These are phyloP conservation scores for Cephus pulcher DNA, from an alignment of 2,888 invertebrate species.

Conservation along the genomic window DNA sequence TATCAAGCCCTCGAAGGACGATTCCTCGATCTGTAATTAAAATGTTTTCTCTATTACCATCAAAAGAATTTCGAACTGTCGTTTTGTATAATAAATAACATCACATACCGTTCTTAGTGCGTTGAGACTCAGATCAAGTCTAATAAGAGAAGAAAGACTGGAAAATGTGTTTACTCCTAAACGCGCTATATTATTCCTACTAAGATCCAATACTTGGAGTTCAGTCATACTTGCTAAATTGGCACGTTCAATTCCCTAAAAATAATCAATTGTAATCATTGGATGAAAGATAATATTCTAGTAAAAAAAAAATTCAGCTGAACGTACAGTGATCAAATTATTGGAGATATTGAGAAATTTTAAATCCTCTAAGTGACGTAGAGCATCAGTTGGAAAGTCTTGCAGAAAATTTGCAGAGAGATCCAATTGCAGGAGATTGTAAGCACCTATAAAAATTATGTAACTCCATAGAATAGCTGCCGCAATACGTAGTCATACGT, in stretches of 20 bases:
- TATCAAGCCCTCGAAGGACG: constrained; percentile 85
- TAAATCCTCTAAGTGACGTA: constrained; percentile 77
- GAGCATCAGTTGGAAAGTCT: constrained; percentile 83
- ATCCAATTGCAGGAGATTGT: constrained; percentile 82
- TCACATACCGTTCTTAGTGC: constrained; percentile 83
- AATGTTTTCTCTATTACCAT: background rate
- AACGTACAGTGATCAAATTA: constrained; percentile 82
- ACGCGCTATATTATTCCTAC: constrained; percentile 85
- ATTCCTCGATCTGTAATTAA: constrained; percentile 81
- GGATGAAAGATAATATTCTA: constrained; percentile 34
- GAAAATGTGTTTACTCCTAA: constrained; percentile 86
- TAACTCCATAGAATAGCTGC: background rate
- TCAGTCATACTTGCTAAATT: constrained; percentile 76
- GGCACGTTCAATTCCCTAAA: constrained; percentile 81
- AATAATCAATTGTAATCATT: constrained; percentile 32
- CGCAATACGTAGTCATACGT: background rate
- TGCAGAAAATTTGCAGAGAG: constrained; percentile 88
- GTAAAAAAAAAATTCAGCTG: constrained; percentile 23
- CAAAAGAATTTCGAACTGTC: background rate
- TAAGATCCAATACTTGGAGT: constrained; percentile 83
- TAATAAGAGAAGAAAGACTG: constrained; percentile 77
- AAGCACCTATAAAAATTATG: constrained; percentile 69
- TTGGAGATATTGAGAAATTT: constrained; percentile 84
- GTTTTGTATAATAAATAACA: background rate
- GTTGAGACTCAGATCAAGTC: constrained; percentile 87